phyloP scores from a whole-genome alignment of 2,888 invertebrate species.

The Camponotus fellah region DNA sequence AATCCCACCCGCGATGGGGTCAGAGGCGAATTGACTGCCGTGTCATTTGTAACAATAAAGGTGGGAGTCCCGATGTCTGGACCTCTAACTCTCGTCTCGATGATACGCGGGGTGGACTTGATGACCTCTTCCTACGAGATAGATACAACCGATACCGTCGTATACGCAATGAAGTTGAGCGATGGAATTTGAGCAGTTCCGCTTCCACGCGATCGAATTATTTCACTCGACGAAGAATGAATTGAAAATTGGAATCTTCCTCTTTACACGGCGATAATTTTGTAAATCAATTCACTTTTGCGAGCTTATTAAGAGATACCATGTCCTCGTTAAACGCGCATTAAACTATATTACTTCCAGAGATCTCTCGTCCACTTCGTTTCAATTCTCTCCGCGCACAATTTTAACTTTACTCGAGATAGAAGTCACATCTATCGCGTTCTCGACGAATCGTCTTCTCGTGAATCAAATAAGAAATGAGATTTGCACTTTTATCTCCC shows the following conservation, averaged over 20 bases:
- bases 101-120: slow-evolving; percentile 65
- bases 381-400: background rate
- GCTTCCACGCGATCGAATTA: slow-evolving; percentile 15
- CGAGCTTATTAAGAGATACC: slow-evolving; percentile 18
- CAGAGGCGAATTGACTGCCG: slow-evolving; percentile 75
- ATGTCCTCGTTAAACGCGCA: background rate
- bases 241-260: slow-evolving; percentile 15
- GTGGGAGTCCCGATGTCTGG: slow-evolving; percentile 73
- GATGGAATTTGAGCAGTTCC: slow-evolving; percentile 60
- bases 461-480: slow-evolving; percentile 27
- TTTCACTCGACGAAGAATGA: slow-evolving; percentile 5
- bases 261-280: slow-evolving; percentile 15
- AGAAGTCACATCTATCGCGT: slow-evolving; percentile 24
- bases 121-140: slow-evolving; percentile 58
- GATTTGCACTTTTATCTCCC: slow-evolving; percentile 28
- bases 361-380: background rate
- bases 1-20: slow-evolving; percentile 72
- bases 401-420: background rate
- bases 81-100: slow-evolving; percentile 62
- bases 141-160: slow-evolving; percentile 60
- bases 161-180: slow-evolving; percentile 56
- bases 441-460: slow-evolving; percentile 16
- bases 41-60: slow-evolving; percentile 81
- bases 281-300: slow-evolving; percentile 45
- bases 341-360: slow-evolving; percentile 16